Evolutionary conservation across 1,140 invertebrate species (phyloP).

Genomic region (Daktulosphaira vitifoliae): DNA sequence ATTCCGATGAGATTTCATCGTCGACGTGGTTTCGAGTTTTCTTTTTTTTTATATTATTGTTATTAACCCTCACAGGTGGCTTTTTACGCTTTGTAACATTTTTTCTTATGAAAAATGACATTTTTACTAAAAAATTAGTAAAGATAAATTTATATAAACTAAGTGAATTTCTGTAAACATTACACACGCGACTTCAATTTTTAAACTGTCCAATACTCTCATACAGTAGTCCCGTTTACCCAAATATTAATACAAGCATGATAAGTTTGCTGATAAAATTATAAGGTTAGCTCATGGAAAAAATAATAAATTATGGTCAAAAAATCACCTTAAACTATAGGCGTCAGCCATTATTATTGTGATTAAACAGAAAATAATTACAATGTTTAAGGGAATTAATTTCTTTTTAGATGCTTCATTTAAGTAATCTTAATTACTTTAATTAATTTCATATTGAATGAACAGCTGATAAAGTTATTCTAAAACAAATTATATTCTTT

Average conservation of each 20-base stretch:
- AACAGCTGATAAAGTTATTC: too few relatives aligned
- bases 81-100: constrained; percentile 9
- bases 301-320: neutral
- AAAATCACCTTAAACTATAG: too few relatives aligned
- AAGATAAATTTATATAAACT: neutral
- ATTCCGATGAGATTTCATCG: constrained; percentile 19
- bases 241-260: neutral
- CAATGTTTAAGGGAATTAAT: too few relatives aligned
- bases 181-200: constrained; percentile 1
- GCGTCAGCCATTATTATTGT: too few relatives aligned
- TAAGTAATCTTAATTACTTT: too few relatives aligned
- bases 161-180: neutral
- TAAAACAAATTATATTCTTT: too few relatives aligned
- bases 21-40: constrained; percentile 13
- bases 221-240: too few relatives aligned
- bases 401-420: too few relatives aligned
- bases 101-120: constrained; percentile 26
- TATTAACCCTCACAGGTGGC: neutral
- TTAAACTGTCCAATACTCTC: constrained; percentile 16
- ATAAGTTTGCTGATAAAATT: neutral
- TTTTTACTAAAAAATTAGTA: neutral
- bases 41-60: constrained; percentile 20
- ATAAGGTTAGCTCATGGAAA: constrained; percentile 21
- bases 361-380: too few relatives aligned
- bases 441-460: too few relatives aligned